Conservation (phyloP, 2,113 vertebrate genomes). For the Myotis davidii region DNA sequence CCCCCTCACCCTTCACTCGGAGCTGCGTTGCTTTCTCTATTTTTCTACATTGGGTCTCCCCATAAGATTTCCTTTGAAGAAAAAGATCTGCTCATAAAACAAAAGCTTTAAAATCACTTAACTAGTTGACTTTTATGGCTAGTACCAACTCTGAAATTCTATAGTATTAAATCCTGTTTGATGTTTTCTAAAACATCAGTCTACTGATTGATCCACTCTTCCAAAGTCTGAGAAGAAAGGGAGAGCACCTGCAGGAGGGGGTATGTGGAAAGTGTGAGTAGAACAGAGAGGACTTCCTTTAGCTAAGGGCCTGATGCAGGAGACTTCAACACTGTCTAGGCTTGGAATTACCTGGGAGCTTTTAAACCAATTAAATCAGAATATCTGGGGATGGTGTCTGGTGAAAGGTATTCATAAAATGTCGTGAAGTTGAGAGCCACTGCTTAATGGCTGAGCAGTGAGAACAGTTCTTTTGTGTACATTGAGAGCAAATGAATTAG, state of each 20-base stretch:
- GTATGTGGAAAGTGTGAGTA: neutral
- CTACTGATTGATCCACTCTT: neutral
- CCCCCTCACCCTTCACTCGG: neutral
- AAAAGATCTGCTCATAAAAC: constrained; percentile 6
- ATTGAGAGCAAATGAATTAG: neutral
- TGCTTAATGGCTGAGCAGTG: neutral
- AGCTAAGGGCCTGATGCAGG: neutral
- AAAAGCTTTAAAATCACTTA: constrained; percentile 30
- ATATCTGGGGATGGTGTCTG: neutral
- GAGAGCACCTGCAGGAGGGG: neutral
- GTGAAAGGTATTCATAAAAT: neutral
- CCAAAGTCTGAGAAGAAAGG: neutral
- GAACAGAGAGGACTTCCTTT: neutral
- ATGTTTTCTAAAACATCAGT: constrained; percentile 59
- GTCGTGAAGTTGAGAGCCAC: neutral
- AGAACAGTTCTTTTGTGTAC: neutral
- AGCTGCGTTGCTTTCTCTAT: neutral
- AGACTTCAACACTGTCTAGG: neutral
- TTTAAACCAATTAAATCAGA: neutral
- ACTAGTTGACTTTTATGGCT: constrained; percentile 54
- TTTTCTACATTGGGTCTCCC: constrained; percentile 34
- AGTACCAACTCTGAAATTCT: constrained; percentile 29
- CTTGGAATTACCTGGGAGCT: neutral
- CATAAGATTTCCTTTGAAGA: constrained; percentile 36
- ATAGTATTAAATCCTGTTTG: neutral